phyloP scores from a whole-genome alignment of 2,888 invertebrate genomes.

The Salticus scenicus region DNA sequence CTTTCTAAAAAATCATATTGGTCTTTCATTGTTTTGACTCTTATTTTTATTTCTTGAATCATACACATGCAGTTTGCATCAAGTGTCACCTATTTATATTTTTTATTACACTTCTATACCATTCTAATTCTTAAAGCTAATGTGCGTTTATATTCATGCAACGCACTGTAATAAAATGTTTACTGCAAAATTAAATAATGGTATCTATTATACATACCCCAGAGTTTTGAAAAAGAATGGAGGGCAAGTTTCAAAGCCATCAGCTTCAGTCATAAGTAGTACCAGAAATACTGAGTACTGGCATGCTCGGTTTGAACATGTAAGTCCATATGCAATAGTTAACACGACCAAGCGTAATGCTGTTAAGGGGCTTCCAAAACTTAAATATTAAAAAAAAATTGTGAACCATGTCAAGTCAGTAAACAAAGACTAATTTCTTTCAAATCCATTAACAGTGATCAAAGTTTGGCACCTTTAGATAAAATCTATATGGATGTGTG shows the following conservation, averaged over 20 bases:
- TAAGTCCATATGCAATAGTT: not conserved
- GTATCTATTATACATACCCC: not conserved
- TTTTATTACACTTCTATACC: too few species aligned
- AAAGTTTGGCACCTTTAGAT: not conserved
- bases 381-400: not conserved
- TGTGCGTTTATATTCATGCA: too few species aligned
- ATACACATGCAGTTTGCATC: too few species aligned
- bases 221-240: not conserved
- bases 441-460: not conserved
- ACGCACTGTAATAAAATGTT: too few species aligned
- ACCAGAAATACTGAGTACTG: not conserved
- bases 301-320: not conserved
- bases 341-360: not conserved
- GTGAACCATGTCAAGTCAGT: conserved; percentile 8
- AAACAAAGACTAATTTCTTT: conserved; percentile 1
- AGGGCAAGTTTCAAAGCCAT: not conserved
- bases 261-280: not conserved
- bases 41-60: too few species aligned
- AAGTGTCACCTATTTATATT: too few species aligned
- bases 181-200: too few species aligned
- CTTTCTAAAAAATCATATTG: too few species aligned
- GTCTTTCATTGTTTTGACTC: too few species aligned
- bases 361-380: not conserved
- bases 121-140: too few species aligned
- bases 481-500: not conserved